Base-by-base conservation (phyloP, 2,888 invertebrate species). In the Pseudeuparius sepicola region DNA sequence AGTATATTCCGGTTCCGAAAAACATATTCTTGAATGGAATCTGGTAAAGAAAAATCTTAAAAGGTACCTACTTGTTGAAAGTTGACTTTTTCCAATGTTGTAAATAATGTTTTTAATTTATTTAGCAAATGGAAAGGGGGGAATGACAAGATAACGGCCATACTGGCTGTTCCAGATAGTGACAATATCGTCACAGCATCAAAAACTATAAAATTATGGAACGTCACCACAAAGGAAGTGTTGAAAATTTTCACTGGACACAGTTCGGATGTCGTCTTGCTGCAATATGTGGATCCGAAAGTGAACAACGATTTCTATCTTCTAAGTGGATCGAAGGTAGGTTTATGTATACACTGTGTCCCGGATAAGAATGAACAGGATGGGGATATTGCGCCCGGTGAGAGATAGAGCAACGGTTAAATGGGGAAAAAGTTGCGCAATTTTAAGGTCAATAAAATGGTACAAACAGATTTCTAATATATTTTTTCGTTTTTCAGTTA, bases 111-210 rank as follows among this genome's bases (percentile, higher is more conserved):
- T 27, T 5, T 24, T 18, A 31, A 9, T 11, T 7, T 27, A 62
- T 64, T 36, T 54, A 73, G 68, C 54, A 73, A 78, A 66, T 73
- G 81, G 74, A 77, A 79, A 66, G 68, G 73, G 35, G 73, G 65
- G 42, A 63, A 70, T 47, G 63, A 64, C 30, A 67, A 60, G 53
- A 60, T 78, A 26, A 70, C 70, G 41, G 65, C 76, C 6, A 70
- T 78, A 44, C 67, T 75, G 56, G 67, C 74, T 41, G 61, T 78
- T 39, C 71, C 72, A 16, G 68, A 68, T 27, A 63, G 55, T 42
- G 56, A 64, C 13, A 49, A 52, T 29, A 37, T 65, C 28, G 36
- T 65, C 38, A 60, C 61, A 30, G 65, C 64, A 18, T 53, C 60
- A 24, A 61, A 55, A 49, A 57, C 51, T 33, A 73, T 80, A 20